Conservation (phyloP, 2,113 vertebrate genomes). For the Misgurnus anguillicaudatus region DNA sequence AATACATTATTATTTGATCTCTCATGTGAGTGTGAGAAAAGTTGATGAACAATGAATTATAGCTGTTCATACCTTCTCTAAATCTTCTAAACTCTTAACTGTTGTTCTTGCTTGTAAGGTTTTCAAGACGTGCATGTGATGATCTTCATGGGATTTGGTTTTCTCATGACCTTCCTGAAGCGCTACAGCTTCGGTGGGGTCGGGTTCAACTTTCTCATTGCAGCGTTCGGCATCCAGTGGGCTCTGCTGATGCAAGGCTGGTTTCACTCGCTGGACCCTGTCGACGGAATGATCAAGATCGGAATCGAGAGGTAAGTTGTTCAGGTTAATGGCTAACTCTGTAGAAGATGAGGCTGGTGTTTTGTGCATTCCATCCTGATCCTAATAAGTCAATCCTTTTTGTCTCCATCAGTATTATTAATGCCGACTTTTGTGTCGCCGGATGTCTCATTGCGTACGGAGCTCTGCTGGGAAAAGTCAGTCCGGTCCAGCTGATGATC, state of each 20-base stretch:
- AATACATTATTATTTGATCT: too few relatives aligned
- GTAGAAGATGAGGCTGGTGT: too few relatives aligned
- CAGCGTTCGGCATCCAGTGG: conserved; percentile 94
- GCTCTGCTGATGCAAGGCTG: conserved; percentile 97
- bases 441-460: conserved; percentile 90
- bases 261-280: conserved; percentile 78
- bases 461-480: conserved; percentile 92
- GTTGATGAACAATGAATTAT: too few relatives aligned
- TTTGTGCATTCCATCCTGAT: too few relatives aligned
- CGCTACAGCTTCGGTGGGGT: conserved; percentile 88
- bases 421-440: conserved; percentile 94
- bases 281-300: conserved; percentile 77
- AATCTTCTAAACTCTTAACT: not conserved
- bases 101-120: conserved; percentile 69
- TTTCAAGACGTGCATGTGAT: conserved; percentile 98
- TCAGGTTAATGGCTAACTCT: too few relatives aligned
- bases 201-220: conserved; percentile 95
- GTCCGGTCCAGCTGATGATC: conserved; percentile 88
- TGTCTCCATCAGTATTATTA: conserved; percentile 82
- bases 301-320: conserved; percentile 82
- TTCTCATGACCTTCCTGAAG: conserved; percentile 96
- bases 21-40: too few relatives aligned
- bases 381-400: not conserved
- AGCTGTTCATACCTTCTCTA: not conserved
- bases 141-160: conserved; percentile 98